Conservation (phyloP, 2,113 vertebrate species). For the Plotosus lineatus region DNA sequence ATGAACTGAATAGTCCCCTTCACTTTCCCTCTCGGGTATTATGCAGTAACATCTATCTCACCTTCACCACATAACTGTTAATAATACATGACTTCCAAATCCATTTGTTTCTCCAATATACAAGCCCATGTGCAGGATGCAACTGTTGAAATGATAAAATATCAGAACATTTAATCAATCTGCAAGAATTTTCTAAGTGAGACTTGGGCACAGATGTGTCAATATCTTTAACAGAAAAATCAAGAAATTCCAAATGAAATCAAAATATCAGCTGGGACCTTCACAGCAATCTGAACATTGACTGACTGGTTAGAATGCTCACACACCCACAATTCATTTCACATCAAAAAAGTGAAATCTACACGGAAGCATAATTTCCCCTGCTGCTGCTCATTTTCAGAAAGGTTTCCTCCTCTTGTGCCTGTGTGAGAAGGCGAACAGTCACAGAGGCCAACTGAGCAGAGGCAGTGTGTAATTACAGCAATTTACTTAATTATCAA, state of each 20-base stretch:
- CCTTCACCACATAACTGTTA: background rate
- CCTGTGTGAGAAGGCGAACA: constrained; percentile 27
- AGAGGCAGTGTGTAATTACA: constrained; percentile 40
- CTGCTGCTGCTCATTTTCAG: background rate
- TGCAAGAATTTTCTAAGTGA: background rate
- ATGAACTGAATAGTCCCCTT: too few relatives aligned
- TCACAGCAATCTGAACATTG: background rate
- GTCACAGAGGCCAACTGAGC: constrained; percentile 39
- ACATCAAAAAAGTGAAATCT: constrained; percentile 10
- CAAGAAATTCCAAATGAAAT: constrained; percentile 5
- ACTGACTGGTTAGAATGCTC: background rate
- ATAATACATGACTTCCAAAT: background rate
- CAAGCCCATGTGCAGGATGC: background rate
- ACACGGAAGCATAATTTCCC: constrained; percentile 22
- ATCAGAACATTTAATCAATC: background rate
- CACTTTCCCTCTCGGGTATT: too few relatives aligned
- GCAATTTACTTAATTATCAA: constrained; percentile 46
- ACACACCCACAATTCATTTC: constrained; percentile 8
- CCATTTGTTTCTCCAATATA: background rate
- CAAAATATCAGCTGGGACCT: background rate
- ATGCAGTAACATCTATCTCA: too few relatives aligned
- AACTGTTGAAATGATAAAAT: background rate
- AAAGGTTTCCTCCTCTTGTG: constrained; percentile 29
- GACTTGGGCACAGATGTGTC: background rate
- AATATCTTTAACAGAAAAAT: background rate